A percentile compares a stretch with the other conserved stretches of the same genome.
Conservation (phyloP, 2,888 invertebrate species). For the Biston betularia region DNA sequence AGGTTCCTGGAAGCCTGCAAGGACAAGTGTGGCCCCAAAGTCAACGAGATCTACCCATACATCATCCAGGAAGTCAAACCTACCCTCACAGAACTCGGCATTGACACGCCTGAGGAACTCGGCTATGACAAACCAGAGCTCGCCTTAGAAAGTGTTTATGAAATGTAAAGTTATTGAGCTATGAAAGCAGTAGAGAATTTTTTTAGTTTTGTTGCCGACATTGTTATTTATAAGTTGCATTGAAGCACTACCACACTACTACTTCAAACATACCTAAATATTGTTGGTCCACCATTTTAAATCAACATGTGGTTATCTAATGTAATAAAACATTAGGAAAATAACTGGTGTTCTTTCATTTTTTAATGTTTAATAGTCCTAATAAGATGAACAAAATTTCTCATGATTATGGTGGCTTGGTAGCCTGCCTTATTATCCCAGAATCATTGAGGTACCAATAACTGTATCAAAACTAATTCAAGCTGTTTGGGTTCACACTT, state of each 20-base stretch:
- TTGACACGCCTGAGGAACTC: constrained; percentile 97
- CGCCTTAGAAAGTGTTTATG: constrained; percentile 91
- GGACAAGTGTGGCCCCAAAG: constrained; percentile 93
- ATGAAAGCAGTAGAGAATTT: constrained; percentile 75
- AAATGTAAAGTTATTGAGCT: constrained; percentile 81
- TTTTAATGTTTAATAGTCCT: neutral
- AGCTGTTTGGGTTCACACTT: too few relatives aligned
- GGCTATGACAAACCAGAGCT: constrained; percentile 99
- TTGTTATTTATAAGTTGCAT: constrained; percentile 69
- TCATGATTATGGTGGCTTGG: too few relatives aligned
- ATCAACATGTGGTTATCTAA: constrained; percentile 67
- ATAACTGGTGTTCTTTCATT: neutral
- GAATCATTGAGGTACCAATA: too few relatives aligned
- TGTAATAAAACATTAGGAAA: constrained; percentile 69
- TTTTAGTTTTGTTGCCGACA: constrained; percentile 76
- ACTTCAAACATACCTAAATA: constrained; percentile 54
- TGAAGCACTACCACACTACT: constrained; percentile 47
- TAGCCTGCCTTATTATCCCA: too few relatives aligned
- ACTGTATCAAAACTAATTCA: too few relatives aligned
- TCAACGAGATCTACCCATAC: constrained; percentile 94
- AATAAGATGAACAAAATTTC: too few relatives aligned
- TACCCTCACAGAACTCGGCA: constrained; percentile 96
- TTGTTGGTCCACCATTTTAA: constrained; percentile 61
- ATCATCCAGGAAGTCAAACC: constrained; percentile 96
- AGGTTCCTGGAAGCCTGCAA: constrained; percentile 97